A percentile compares a stretch with the other conserved stretches of the same genome.
Evolutionary conservation across 2,113 vertebrate species (phyloP).

Genomic region (Pongo pygmaeus): DNA sequence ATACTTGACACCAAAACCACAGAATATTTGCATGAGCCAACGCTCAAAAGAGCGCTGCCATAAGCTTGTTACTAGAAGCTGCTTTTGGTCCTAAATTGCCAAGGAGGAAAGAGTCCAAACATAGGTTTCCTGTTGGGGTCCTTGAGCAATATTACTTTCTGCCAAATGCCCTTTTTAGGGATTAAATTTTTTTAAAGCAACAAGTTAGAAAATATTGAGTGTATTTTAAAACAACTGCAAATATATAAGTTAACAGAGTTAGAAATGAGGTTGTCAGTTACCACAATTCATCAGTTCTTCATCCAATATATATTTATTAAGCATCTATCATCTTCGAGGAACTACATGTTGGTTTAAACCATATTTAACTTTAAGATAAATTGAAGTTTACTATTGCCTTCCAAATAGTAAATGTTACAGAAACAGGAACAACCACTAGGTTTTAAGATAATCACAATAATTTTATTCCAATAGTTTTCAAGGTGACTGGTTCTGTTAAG

Average conservation of each 20-base stretch:
- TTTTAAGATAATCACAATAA: constrained; percentile 43
- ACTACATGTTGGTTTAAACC: background rate
- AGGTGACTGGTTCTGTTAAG: background rate
- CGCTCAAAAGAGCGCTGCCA: background rate
- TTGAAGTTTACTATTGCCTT: constrained; percentile 5
- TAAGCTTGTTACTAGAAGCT: constrained; percentile 19
- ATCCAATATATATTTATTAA: constrained; percentile 18
- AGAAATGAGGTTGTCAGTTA: constrained; percentile 36
- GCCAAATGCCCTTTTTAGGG: constrained; percentile 36
- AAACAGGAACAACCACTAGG: background rate
- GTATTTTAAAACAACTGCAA: constrained; percentile 56
- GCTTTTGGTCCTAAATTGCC: background rate
- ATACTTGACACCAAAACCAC: constrained; percentile 24
- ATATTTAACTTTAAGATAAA: constrained; percentile 39
- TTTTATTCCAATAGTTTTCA: constrained; percentile 12
- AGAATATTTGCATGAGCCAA: background rate
- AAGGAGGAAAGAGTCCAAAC: constrained; percentile 10
- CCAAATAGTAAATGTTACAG: background rate
- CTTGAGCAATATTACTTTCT: constrained; percentile 32
- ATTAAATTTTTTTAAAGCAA: background rate
- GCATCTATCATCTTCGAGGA: constrained; percentile 5
- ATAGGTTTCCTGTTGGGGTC: constrained; percentile 29
- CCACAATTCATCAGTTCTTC: constrained; percentile 17
- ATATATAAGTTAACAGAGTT: constrained; percentile 22
- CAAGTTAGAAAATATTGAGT: constrained; percentile 20